Evolutionary conservation across 2,888 invertebrate genomes (phyloP).

Genomic region (Xanthia togata): DNA sequence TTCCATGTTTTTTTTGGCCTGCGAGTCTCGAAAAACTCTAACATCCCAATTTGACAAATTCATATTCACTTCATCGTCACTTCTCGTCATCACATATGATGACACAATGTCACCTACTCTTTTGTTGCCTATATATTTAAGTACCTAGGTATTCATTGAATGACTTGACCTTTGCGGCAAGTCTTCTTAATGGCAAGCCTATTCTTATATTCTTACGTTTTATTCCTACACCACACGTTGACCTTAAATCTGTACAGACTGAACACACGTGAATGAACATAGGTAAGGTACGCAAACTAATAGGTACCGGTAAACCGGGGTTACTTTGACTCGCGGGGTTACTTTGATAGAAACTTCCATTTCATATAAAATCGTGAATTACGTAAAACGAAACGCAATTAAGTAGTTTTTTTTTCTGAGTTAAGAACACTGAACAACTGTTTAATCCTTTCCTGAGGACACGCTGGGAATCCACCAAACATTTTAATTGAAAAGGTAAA

Average conservation of each 20-base stretch:
- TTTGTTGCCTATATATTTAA: no score
- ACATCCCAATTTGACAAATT: background rate
- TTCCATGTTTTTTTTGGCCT: background rate
- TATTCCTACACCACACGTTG: slow-evolving; percentile 21
- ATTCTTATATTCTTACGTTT: slow-evolving; percentile 2
- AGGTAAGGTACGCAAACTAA: background rate
- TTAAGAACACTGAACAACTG: no score
- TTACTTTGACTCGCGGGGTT: no score
- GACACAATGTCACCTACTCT: background rate
- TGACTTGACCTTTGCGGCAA: background rate
- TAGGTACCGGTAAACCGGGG: no score
- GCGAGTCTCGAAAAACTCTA: background rate
- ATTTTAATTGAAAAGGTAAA: no score
- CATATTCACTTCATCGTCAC: background rate
- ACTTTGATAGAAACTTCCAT: no score
- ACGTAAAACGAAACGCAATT: no score
- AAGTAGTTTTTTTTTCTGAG: no score
- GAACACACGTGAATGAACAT: background rate
- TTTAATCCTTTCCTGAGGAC: no score
- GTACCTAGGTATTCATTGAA: background rate
- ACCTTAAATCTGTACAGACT: slow-evolving; percentile 2
- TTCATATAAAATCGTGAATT: no score
- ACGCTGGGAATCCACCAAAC: no score
- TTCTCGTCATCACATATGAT: background rate
- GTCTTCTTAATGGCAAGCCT: background rate